A percentile compares a stretch with the other conserved stretches of the same genome.
These are phyloP conservation scores for Platygyra sinensis DNA, from an alignment of 64 coral and sea anemone genomes.

Conservation along the genomic window DNA sequence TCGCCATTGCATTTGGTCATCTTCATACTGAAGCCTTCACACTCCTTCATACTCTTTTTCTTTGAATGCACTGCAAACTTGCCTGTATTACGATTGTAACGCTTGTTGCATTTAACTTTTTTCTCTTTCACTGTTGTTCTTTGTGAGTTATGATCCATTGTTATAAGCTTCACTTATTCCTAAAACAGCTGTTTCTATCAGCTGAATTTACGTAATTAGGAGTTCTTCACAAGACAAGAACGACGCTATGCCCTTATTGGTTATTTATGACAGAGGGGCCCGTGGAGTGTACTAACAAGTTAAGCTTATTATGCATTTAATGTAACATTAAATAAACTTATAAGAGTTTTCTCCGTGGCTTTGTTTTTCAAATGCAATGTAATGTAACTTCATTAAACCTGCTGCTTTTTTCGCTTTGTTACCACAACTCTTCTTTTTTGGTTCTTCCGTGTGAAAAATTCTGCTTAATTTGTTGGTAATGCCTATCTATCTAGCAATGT, in stretches of 20 bases:
- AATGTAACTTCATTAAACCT: too few relatives aligned
- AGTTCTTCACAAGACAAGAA: not conserved
- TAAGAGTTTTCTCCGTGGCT: too few relatives aligned
- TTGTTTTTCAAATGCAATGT: too few relatives aligned
- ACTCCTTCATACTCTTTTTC: not conserved
- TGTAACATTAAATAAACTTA: too few relatives aligned
- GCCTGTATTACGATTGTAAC: not conserved
- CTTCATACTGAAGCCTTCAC: not conserved
- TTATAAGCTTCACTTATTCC: not conserved
- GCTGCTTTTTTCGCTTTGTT: too few relatives aligned
- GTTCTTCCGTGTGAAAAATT: not conserved
- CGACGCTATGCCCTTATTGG: too few relatives aligned
- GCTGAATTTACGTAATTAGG: not conserved
- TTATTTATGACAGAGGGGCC: too few relatives aligned
- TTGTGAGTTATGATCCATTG: not conserved
- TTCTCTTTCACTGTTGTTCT: too few relatives aligned
- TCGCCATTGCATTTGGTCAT: not conserved
- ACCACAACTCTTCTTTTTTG: not conserved
- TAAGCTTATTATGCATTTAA: too few relatives aligned
- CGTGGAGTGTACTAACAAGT: too few relatives aligned
- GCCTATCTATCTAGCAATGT: conserved; percentile 39
- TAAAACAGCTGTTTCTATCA: not conserved
- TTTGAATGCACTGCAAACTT: not conserved
- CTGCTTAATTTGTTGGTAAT: not conserved
- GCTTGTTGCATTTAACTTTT: not conserved